Conservation (phyloP, 2,113 vertebrate species). For the Nycticorax nycticorax region DNA sequence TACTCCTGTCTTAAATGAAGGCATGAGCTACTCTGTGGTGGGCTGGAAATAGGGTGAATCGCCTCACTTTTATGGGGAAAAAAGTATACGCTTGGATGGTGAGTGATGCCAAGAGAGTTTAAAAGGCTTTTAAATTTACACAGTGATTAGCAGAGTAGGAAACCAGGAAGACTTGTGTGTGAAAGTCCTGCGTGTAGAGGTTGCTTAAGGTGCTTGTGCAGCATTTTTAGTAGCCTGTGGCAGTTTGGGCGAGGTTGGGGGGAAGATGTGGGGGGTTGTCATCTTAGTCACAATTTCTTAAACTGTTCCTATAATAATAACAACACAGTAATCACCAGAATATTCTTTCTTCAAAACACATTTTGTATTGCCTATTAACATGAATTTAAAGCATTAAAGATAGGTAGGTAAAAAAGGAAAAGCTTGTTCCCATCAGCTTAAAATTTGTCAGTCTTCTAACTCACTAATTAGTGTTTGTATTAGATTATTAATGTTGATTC, state of each 20-base stretch:
- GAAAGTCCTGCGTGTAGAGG: neutral
- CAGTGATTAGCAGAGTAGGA: neutral
- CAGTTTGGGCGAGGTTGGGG: neutral
- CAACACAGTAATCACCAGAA: neutral
- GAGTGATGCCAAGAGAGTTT: neutral
- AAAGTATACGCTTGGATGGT: neutral
- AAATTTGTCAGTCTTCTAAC: constrained; percentile 13
- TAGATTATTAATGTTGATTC: neutral
- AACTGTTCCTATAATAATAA: neutral
- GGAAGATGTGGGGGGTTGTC: neutral
- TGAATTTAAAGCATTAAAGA: neutral
- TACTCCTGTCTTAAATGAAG: neutral
- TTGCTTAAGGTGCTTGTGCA: neutral
- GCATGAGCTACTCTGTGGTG: neutral
- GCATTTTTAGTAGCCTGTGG: neutral
- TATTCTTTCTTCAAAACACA: neutral
- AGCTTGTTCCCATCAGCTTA: neutral
- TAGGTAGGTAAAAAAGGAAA: neutral
- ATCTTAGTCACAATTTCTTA: neutral
- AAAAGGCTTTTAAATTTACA: neutral
- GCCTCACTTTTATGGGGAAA: neutral
- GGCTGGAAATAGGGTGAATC: neutral
- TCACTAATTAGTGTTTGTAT: constrained; percentile 32
- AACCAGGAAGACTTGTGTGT: rapidly evolving
- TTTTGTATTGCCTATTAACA: neutral